phyloP scores from a whole-genome alignment of 2,113 vertebrate species.

The Mastomys natalensis region DNA sequence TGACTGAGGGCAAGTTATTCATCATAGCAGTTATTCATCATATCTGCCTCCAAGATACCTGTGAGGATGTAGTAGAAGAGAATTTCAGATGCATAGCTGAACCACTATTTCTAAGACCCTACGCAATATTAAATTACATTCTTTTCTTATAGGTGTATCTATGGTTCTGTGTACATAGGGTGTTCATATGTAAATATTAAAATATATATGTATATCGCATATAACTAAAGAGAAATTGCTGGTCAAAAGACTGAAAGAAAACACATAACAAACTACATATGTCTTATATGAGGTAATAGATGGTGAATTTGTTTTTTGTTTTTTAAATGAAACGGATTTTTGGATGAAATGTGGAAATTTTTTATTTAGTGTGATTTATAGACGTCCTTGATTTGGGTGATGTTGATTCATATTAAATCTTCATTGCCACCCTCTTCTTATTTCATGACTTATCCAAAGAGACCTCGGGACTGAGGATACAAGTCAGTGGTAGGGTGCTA shows the following conservation, averaged over 20 bases:
- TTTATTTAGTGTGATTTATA: neutral
- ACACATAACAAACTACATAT: conserved; percentile 25
- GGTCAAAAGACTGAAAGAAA: neutral
- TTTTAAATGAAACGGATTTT: neutral
- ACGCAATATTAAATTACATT: neutral
- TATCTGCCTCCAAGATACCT: neutral
- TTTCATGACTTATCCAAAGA: neutral
- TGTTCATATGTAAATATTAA: neutral
- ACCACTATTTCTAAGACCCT: neutral
- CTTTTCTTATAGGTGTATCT: neutral
- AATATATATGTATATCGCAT: neutral
- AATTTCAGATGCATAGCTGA: neutral
- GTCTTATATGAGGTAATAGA: neutral
- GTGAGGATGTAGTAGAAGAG: neutral
- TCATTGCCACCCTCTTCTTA: neutral
- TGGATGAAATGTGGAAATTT: neutral
- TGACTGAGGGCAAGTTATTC: neutral
- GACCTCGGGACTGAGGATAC: neutral
- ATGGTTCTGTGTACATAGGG: neutral
- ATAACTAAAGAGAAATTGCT: neutral
- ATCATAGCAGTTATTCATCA: neutral
- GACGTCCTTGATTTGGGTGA: neutral
- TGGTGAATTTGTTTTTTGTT: neutral
- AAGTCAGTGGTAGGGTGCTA: neutral
- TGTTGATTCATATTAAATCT: neutral